Conservation (phyloP, 2,797 vertebrate genomes). For the Eulemur rubriventer region DNA sequence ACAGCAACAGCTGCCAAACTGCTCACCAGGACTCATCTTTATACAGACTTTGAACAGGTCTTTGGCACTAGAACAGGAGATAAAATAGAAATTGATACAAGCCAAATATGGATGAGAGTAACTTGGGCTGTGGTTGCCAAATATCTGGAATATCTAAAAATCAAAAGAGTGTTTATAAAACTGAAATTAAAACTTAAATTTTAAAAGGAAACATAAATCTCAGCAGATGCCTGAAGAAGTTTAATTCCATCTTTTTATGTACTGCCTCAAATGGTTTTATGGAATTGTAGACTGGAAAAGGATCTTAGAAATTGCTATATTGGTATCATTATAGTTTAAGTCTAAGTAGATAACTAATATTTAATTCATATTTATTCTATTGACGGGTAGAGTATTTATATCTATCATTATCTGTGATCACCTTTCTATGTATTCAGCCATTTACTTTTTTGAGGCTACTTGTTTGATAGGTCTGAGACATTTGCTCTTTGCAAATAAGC, state of each 20-base stretch:
- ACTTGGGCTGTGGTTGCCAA: background rate
- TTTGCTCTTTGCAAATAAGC: constrained; percentile 36
- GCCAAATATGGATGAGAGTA: background rate
- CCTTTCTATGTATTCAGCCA: background rate
- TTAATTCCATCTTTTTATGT: background rate
- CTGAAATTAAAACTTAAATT: background rate
- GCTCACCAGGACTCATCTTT: background rate
- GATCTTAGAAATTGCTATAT: background rate
- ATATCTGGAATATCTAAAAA: constrained; percentile 18
- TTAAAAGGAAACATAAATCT: background rate
- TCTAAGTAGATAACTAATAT: background rate
- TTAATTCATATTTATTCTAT: constrained; percentile 9
- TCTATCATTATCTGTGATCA: background rate
- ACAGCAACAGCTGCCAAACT: background rate
- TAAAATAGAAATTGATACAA: background rate
- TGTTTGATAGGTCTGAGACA: background rate
- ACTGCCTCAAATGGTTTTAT: background rate
- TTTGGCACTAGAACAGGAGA: background rate
- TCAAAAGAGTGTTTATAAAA: background rate
- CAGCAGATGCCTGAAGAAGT: background rate
- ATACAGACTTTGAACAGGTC: background rate
- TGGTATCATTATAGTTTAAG: background rate
- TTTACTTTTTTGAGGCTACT: background rate
- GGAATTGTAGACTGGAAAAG: background rate
- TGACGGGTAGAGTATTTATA: background rate